phyloP scores from a whole-genome alignment of 2,888 invertebrate genomes.

The Luperina nickerlii region DNA sequence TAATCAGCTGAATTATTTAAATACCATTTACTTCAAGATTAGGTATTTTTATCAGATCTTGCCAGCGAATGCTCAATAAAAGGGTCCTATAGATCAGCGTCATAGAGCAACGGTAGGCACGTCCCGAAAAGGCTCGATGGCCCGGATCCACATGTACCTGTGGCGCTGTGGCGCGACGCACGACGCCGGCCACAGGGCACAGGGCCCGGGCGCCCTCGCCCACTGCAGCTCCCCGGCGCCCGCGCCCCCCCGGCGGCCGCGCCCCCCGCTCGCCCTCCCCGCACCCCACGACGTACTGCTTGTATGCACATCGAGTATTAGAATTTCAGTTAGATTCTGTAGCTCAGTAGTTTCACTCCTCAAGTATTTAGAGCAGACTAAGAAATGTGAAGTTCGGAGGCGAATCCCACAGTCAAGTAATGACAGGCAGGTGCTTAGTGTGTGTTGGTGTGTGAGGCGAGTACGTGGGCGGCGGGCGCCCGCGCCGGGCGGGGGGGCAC shows the following conservation, averaged over 20 bases:
- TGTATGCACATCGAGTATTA: slow-evolving; percentile 46
- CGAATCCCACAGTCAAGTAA: slow-evolving; percentile 1
- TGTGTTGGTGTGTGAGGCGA: slow-evolving; percentile 37
- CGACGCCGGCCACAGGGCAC: slow-evolving; percentile 11
- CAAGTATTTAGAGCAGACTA: slow-evolving; percentile 8
- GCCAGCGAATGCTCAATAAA: neutral
- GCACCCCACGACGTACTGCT: slow-evolving; percentile 17
- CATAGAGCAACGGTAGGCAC: neutral
- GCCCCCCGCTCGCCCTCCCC: slow-evolving; percentile 25
- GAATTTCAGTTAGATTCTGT: slow-evolving; percentile 45
- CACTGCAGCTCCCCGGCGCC: slow-evolving; percentile 16
- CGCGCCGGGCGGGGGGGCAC: slow-evolving; percentile 13
- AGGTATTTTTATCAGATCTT: neutral
- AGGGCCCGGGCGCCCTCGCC: neutral
- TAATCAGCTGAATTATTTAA: neutral
- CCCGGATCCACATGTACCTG: slow-evolving; percentile 31
- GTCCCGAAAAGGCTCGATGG: neutral
- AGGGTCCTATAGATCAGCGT: neutral
- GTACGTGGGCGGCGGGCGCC: slow-evolving; percentile 31
- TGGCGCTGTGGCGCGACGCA: slow-evolving; percentile 54
- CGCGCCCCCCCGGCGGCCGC: slow-evolving; percentile 17
- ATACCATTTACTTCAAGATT: neutral
- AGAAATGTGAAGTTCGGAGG: slow-evolving; percentile 13
- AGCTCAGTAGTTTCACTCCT: slow-evolving; percentile 38
- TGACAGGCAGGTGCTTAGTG: slow-evolving; percentile 43